Evolutionary conservation across 92 coral and sea anemone species (phyloP), one percentile per base, ranked within the genome.

Genomic region (Anthopleura xanthogrammica): DNA sequence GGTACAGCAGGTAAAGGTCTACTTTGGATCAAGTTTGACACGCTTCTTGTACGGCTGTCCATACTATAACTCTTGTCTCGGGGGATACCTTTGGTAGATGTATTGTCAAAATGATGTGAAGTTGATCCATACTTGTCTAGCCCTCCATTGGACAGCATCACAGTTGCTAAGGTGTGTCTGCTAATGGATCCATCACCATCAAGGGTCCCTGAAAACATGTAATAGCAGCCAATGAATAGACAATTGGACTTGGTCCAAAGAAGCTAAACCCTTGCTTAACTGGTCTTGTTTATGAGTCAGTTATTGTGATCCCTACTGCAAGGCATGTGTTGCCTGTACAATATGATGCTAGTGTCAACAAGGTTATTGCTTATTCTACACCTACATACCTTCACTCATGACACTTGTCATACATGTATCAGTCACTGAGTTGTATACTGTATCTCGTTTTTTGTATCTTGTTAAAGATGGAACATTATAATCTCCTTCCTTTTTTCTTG

Each of bases 1-100:
- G 98, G 98, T 52, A 90, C 91, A 77, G 94, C 92, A 23, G 98
- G 98, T 12, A 91, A 78, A 20, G 98, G 98, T 64, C 94, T 88
- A 75, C 86, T 86, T 80, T 93, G 97, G 48, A 94, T 83, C 46
- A 91, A 75, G 76, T 91, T 90, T 10, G 98, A 91, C 2, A 88
- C 93, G 80, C 98, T 94, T 79, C 90, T 88, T 12, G 93, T 79
- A 68, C 90, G 88, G 64, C 78, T 77, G 22, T 75, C 75, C 29
- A 87, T 78, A 71, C 87, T 79, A 46, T 78, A 79, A 4, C 75
- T 41, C 13, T 71, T 66, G 57, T 77, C 65, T 29, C 55, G 22
- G 22, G 80, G 70, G 20, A 75, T 50, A 75, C 75, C 75, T 75
- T 85, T 85, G 9, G 87, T 65, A 22, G 76, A 79, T 17, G 58